Percentiles rank a stretch among this genome's conserved stretches.
phyloP scores from a whole-genome alignment of 2,888 invertebrate species.

The Limulus polyphemus region DNA sequence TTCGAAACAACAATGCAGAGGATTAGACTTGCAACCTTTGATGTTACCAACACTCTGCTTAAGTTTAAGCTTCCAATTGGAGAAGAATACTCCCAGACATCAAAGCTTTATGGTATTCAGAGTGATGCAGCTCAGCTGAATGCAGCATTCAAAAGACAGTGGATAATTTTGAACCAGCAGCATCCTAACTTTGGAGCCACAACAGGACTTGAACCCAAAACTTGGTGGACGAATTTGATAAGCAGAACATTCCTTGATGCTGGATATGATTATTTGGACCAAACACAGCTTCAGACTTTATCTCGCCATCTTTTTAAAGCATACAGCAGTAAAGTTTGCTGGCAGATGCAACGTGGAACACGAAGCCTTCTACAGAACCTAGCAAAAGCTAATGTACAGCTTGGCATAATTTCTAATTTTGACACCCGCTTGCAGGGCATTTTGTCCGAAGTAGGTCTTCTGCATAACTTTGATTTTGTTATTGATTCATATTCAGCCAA shows the following conservation, averaged over 20 bases:
- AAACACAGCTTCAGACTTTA: conserved; percentile 28
- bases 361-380: conserved; percentile 51
- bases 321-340: conserved; percentile 57
- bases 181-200: conserved; percentile 69
- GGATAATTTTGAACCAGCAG: conserved; percentile 48
- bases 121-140: conserved; percentile 42
- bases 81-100: conserved; percentile 58
- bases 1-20: background rate
- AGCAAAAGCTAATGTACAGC: conserved; percentile 28
- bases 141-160: conserved; percentile 50
- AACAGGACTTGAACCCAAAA: conserved; percentile 53
- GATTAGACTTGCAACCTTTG: conserved; percentile 55
- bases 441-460: conserved; percentile 51
- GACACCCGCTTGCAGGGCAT: conserved; percentile 64
- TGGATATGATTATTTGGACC: conserved; percentile 21
- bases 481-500: conserved; percentile 62
- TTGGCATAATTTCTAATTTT: conserved; percentile 79
- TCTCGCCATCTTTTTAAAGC: conserved; percentile 39
- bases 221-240: conserved; percentile 69
- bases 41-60: conserved; percentile 72
- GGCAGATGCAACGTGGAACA: conserved; percentile 56
- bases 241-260: conserved; percentile 48
- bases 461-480: conserved; percentile 62
- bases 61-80: conserved; percentile 57
- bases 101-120: conserved; percentile 52